Evolutionary conservation across 92 coral and sea anemone species (phyloP).

Genomic region (Heteractis magnifica): DNA sequence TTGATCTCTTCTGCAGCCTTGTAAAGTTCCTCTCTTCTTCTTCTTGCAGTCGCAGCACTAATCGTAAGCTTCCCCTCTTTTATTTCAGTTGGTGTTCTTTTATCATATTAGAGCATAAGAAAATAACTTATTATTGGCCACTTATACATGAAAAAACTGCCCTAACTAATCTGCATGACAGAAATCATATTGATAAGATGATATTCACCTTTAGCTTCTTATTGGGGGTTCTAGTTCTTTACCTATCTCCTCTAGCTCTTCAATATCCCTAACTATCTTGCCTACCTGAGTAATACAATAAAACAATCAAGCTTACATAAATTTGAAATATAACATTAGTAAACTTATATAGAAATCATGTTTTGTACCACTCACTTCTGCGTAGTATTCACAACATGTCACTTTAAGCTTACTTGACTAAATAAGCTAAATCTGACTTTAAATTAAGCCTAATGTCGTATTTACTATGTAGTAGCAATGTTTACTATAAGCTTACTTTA

Average conservation of each 20-base stretch:
- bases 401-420: neutral
- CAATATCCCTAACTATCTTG: constrained; percentile 13
- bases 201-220: constrained; percentile 20
- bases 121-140: neutral
- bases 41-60: constrained; percentile 17
- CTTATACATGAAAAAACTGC: too few species aligned
- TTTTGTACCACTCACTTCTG: too few species aligned
- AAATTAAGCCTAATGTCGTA: neutral
- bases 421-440: neutral
- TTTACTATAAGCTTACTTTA: neutral
- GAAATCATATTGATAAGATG: too few species aligned
- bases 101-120: neutral
- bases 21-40: constrained; percentile 4
- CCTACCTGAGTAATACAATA: constrained; percentile 6
- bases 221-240: neutral
- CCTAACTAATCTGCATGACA: too few species aligned
- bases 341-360: too few species aligned
- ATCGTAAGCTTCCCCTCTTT: constrained; percentile 11
- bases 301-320: neutral
- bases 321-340: neutral
- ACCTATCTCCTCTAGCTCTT: constrained; percentile 20
- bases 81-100: neutral
- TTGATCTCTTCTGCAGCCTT: neutral
- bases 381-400: too few species aligned
- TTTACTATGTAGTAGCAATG: too few species aligned